Evolutionary conservation across 2,113 vertebrate genomes (phyloP).

Genomic region (Dendrocopos noguchii): DNA sequence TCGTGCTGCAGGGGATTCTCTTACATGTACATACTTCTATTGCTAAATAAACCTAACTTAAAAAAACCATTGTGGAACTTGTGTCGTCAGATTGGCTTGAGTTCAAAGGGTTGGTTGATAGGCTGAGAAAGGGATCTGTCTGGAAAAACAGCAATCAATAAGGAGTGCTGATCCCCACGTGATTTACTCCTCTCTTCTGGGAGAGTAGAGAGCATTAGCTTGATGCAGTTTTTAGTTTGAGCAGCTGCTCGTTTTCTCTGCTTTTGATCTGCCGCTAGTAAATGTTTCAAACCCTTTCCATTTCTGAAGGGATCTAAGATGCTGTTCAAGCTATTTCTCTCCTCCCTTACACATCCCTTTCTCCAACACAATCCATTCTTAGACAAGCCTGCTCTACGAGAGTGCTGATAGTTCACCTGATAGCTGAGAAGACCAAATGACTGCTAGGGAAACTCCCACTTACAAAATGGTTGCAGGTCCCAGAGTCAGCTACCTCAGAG

Average conservation of each 20-base stretch:
- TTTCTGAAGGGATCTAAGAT: neutral
- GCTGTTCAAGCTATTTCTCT: neutral
- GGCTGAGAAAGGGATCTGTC: neutral
- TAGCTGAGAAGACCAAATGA: neutral
- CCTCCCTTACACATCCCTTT: neutral
- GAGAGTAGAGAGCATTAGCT: neutral
- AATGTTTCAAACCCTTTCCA: neutral
- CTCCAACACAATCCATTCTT: neutral
- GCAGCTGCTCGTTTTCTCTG: constrained; percentile 49
- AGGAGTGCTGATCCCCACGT: constrained; percentile 3
- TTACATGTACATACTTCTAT: constrained; percentile 83
- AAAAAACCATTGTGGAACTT: constrained; percentile 54
- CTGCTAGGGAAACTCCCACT: neutral
- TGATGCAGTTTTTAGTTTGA: constrained; percentile 52
- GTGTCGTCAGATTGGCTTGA: neutral
- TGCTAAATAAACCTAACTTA: constrained; percentile 85
- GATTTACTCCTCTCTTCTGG: constrained; percentile 19
- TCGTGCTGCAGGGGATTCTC: constrained; percentile 80
- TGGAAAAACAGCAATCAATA: neutral
- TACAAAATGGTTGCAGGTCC: neutral
- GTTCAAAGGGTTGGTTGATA: neutral
- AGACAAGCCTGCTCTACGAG: neutral
- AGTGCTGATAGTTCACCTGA: accelerated
- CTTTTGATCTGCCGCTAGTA: constrained; percentile 37
- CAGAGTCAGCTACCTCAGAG: neutral